Conservation (phyloP, 2,797 vertebrate species). For the Lophius americanus region DNA sequence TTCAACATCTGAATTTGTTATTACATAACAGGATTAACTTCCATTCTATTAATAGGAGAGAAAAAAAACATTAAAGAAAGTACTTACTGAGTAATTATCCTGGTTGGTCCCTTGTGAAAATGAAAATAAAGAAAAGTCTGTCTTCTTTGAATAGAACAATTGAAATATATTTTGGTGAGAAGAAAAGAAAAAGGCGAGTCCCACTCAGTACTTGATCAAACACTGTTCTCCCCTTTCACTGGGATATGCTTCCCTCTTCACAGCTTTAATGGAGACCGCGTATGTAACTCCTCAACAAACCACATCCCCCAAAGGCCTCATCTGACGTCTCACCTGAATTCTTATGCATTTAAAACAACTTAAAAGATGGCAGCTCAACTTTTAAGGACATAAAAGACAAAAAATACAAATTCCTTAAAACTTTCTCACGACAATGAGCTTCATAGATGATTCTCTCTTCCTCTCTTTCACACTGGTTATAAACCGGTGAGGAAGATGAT, state of each 20-base stretch:
- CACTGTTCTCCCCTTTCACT: conserved; percentile 19
- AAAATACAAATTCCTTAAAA: neutral
- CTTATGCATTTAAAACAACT: neutral
- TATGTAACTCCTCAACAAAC: conserved; percentile 46
- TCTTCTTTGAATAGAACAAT: conserved; percentile 28
- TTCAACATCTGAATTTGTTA: conserved; percentile 28
- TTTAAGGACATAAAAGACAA: conserved; percentile 2
- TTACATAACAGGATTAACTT: conserved; percentile 30
- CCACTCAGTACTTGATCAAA: conserved; percentile 38
- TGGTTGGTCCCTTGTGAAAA: conserved; percentile 45
- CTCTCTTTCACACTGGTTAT: neutral
- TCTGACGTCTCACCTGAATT: conserved; percentile 28
- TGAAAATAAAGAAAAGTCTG: conserved; percentile 20
- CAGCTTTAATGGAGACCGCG: conserved; percentile 50
- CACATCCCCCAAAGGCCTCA: conserved; percentile 52
- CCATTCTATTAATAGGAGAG: conserved; percentile 15
- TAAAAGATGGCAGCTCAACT: neutral
- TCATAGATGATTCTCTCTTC: conserved; percentile 1
- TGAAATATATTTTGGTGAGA: conserved; percentile 36
- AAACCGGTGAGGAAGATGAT: conserved; percentile 17
- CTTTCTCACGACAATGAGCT: conserved; percentile 10
- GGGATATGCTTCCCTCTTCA: conserved; percentile 11
- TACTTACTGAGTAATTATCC: conserved; percentile 63
- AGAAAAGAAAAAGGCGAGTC: conserved; percentile 67
- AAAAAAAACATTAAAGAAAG: conserved; percentile 31